Evolutionary conservation across 2,888 invertebrate genomes (phyloP).

Genomic region (Ischnura elegans): DNA sequence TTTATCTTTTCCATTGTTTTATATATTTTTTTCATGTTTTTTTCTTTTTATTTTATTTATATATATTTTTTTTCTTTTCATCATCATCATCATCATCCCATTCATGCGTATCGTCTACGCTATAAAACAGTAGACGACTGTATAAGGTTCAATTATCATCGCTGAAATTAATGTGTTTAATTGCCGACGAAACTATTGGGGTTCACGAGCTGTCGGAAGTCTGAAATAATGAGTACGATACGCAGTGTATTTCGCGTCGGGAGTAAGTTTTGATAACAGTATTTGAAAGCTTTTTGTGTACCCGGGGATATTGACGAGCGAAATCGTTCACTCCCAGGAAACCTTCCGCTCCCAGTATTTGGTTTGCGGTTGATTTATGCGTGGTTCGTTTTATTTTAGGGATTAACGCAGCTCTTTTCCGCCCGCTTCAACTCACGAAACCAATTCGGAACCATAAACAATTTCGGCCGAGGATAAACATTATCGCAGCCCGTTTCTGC

Average conservation of each 20-base stretch:
- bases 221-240: neutral
- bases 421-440: neutral
- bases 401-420: neutral
- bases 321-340: neutral
- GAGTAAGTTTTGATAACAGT: neutral
- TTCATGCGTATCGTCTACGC: neutral
- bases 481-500: neutral
- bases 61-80: too few relatives aligned
- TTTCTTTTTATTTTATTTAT: too few relatives aligned
- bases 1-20: too few relatives aligned
- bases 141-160: neutral
- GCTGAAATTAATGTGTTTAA: neutral
- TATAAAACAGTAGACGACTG: neutral
- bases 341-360: neutral
- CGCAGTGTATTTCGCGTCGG: neutral
- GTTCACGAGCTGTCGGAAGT: neutral
- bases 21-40: too few relatives aligned
- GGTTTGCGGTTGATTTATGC: slow-evolving; percentile 18
- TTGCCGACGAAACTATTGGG: neutral
- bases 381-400: neutral
- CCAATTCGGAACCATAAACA: slow-evolving; percentile 5
- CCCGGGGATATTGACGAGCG: neutral
- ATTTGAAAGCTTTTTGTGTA: neutral
- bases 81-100: too few relatives aligned
- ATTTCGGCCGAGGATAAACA: slow-evolving; percentile 4